These are phyloP conservation scores for Aramus guarauna DNA, from an alignment of 2,113 vertebrate species.

Conservation along the genomic window DNA sequence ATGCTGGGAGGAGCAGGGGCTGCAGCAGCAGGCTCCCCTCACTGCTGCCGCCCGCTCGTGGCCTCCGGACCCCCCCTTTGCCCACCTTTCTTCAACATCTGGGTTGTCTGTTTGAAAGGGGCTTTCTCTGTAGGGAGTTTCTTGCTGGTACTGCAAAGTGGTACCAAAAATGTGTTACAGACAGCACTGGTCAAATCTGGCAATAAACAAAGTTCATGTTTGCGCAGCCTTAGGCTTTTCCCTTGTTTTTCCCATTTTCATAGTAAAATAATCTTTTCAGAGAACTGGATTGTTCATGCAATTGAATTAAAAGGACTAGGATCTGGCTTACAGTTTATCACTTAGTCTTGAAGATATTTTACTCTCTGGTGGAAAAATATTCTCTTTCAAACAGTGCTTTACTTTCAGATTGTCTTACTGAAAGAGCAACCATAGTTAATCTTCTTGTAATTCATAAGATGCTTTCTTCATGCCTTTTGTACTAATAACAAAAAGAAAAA, in stretches of 20 bases:
- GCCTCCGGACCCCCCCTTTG: not conserved
- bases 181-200: not conserved
- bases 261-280: not conserved
- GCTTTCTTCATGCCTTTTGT: not conserved
- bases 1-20: not conserved
- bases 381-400: not conserved
- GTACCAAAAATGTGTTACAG: not conserved
- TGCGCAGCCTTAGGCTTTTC: not conserved
- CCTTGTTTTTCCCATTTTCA: not conserved
- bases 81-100: not conserved
- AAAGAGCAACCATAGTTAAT: not conserved
- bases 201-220: not conserved
- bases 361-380: not conserved
- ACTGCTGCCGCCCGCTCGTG: accelerated
- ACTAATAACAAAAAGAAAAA: not conserved
- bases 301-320: not conserved
- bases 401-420: not conserved
- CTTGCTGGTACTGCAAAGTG: not conserved
- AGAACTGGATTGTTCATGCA: not conserved
- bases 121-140: not conserved
- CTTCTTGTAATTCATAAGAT: not conserved
- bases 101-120: not conserved
- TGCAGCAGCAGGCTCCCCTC: not conserved
- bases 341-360: not conserved
- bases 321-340: not conserved